These are phyloP conservation scores for Aricia agestis DNA, from an alignment of 1,140 invertebrate genomes.

Conservation along the genomic window DNA sequence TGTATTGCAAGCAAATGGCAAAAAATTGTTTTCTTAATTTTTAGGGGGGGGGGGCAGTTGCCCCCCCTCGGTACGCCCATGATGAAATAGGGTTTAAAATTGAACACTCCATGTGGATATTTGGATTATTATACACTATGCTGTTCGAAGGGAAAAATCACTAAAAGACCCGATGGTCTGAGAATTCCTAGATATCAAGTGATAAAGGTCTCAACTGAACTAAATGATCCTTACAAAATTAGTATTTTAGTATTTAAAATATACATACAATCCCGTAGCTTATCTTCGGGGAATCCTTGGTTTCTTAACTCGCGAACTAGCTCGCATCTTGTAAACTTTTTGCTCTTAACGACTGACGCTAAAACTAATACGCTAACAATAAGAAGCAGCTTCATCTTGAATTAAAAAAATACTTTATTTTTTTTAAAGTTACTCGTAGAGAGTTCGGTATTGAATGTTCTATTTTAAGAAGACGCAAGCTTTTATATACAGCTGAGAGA, in stretches of 20 bases:
- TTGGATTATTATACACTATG: too few species aligned
- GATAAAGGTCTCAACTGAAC: too few species aligned
- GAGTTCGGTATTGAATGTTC: not conserved
- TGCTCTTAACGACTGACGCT: constrained; percentile 33
- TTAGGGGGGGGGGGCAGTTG: too few species aligned
- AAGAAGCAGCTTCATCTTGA: not conserved
- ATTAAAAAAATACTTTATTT: not conserved
- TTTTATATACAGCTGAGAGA: not conserved
- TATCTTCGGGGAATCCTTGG: constrained; percentile 46
- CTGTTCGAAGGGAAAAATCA: too few species aligned
- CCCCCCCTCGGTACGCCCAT: too few species aligned
- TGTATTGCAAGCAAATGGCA: too few species aligned
- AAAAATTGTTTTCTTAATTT: too few species aligned
- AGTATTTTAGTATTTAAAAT: not conserved
- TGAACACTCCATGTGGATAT: too few species aligned
- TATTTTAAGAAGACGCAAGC: not conserved
- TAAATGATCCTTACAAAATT: too few species aligned
- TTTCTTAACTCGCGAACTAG: constrained; percentile 41
- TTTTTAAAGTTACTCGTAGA: not conserved
- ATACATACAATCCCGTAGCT: constrained; percentile 49
- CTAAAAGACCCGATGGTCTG: too few species aligned
- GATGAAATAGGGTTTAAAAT: too few species aligned
- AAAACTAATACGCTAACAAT: constrained; percentile 18
- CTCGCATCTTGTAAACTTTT: constrained; percentile 40
- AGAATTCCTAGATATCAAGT: too few species aligned